Base-by-base conservation (phyloP, 2,888 invertebrate species). In the Lutraria lutraria region DNA sequence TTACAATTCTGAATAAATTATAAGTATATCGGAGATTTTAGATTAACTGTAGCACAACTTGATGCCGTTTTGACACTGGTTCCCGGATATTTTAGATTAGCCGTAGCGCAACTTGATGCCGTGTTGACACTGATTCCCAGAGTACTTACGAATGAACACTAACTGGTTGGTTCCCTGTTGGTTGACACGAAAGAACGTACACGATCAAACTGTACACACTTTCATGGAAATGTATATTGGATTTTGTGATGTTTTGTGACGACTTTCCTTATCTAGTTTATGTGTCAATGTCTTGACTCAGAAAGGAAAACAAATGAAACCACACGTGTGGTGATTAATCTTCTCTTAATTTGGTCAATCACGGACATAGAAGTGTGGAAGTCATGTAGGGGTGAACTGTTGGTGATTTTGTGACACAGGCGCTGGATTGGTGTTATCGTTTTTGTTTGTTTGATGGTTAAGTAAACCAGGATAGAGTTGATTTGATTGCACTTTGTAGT, bases 281-380 rank as follows among this genome's bases (percentile, higher is more conserved):
- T 76, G 76, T 76, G 76, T 76, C 76, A 15, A 76, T 76, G 16
- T 1, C 19, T 76, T 76, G 29, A 31, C 31, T 12, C 13, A 3
- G 31, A 31, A 31, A 34, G 16, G 34, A 31, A 76, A 76, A 76
- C 31, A 19, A 76, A 76, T 76, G 31, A 31, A 76, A 76, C 15
- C 15, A 13, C 29, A 31, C n/a, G 72, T 34, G 19, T 34, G 31
- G 21, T 19, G 76, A 76, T 76, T 76, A 76, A 76, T 76, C 34
- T 31, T 76, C 31, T 76, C 76, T 76, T 76, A 76, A 76, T 76
- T 76, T 76, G 3, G 76, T 34, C 76, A 34, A 76, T 76, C 76
- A 76, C 76, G 31, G 34, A 76, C 34, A 12, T 31, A 34, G 76
- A 19, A 29, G 31, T 31, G 25, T 16, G 31, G 16, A 31, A 31